Conservation (phyloP, 2,113 vertebrate species). For the Pseudorectes ferrugineus region DNA sequence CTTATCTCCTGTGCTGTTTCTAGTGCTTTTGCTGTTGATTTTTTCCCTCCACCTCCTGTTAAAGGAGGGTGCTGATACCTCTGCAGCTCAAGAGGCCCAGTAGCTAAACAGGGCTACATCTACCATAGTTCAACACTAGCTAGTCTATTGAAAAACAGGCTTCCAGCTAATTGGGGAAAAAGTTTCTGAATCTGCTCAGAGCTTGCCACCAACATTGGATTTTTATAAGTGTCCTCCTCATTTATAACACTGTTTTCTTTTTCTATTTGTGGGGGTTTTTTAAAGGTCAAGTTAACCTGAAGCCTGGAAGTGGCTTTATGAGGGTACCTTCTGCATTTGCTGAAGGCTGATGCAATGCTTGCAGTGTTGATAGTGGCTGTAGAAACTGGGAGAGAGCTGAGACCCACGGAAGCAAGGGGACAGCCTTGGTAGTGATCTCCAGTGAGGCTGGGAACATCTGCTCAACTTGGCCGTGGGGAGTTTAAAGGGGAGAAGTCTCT, state of each 20-base stretch:
- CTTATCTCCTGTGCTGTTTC: neutral
- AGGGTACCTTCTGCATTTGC: neutral
- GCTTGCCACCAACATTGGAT: accelerated
- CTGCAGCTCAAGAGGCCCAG: neutral
- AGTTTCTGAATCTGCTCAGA: neutral
- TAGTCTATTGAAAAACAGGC: neutral
- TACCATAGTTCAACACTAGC: neutral
- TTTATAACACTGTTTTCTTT: neutral
- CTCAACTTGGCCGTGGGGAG: neutral
- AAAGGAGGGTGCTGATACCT: neutral
- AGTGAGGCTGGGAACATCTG: neutral
- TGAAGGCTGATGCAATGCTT: neutral
- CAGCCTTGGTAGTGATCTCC: neutral
- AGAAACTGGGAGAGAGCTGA: neutral
- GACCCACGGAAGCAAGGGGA: neutral
- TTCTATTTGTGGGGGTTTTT: neutral
- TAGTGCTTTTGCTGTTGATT: neutral
- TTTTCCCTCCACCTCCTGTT: neutral
- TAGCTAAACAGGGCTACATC: neutral
- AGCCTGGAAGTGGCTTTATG: neutral
- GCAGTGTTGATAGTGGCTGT: neutral
- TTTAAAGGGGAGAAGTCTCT: neutral
- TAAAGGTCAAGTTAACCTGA: neutral
- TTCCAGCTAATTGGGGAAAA: neutral
- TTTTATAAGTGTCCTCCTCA: neutral